These are phyloP conservation scores for Manis pentadactyla DNA, from an alignment of 2,797 vertebrate genomes.

Conservation along the genomic window DNA sequence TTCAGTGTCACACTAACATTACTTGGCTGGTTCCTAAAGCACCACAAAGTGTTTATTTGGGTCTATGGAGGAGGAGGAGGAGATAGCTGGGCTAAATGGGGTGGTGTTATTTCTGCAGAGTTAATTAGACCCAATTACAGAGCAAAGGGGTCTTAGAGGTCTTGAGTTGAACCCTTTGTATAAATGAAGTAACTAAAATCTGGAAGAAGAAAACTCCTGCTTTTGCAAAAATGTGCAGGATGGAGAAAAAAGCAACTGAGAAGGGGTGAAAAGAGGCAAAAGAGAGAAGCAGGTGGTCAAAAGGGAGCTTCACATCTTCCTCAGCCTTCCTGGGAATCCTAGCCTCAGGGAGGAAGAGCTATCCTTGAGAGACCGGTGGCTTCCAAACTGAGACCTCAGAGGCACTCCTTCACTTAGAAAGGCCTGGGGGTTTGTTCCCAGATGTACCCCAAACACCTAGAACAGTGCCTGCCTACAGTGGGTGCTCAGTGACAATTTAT, in stretches of 20 bases:
- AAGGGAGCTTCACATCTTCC: neutral
- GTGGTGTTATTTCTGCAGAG: neutral
- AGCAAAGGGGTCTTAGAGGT: neutral
- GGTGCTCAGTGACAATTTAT: neutral
- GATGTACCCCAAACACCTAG: neutral
- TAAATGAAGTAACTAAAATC: neutral
- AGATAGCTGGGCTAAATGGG: neutral
- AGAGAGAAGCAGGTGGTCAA: neutral
- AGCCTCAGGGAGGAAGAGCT: neutral
- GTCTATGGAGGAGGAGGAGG: neutral
- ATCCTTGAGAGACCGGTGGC: neutral
- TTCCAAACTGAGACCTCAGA: neutral
- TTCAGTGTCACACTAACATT: neutral
- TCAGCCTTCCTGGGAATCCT: neutral
- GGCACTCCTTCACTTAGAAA: accelerated
- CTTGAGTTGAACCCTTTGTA: neutral
- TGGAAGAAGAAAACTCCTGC: neutral
- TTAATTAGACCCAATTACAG: neutral
- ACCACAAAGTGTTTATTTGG: neutral
- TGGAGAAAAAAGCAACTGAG: neutral
- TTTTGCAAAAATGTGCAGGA: neutral
- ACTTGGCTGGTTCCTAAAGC: neutral
- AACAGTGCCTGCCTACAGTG: neutral
- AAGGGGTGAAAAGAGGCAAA: neutral
- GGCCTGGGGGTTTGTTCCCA: neutral